These are phyloP conservation scores for Ommatoiulus sabulosus DNA, from an alignment of 2,888 invertebrate species.

Conservation along the genomic window DNA sequence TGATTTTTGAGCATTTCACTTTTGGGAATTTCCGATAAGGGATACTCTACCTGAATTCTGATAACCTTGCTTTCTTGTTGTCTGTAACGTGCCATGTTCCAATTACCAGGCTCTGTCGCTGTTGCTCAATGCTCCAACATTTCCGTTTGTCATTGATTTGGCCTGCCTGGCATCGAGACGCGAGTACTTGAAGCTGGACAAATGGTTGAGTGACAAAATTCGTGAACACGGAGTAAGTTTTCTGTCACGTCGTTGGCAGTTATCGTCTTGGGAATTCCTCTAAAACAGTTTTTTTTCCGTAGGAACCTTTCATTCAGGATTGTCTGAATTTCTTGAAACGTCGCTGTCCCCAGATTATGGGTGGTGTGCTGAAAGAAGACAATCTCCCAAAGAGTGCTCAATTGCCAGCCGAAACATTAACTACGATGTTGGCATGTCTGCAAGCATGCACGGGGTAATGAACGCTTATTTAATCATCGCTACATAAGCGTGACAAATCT, in stretches of 20 bases:
- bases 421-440: constrained; percentile 88
- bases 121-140: constrained; percentile 89
- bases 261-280: no score
- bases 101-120: constrained; percentile 93
- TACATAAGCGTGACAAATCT: no score
- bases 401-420: constrained; percentile 89
- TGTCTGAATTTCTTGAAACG: constrained; percentile 72
- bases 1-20: no score
- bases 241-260: no score
- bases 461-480: no score
- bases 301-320: constrained; percentile 69
- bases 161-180: constrained; percentile 97
- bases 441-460: constrained; percentile 74
- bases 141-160: constrained; percentile 96
- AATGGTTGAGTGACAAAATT: constrained; percentile 98
- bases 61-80: no score
- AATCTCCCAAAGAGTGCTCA: constrained; percentile 81
- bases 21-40: no score
- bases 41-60: no score
- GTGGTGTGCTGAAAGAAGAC: constrained; percentile 81
- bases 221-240: constrained; percentile 90
- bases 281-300: constrained; percentile 54
- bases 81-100: no score
- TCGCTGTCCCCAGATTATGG: constrained; percentile 88
- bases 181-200: constrained; percentile 97